Evolutionary conservation across 2,888 invertebrate species (phyloP).

Genomic region (Hetaerina titia): DNA sequence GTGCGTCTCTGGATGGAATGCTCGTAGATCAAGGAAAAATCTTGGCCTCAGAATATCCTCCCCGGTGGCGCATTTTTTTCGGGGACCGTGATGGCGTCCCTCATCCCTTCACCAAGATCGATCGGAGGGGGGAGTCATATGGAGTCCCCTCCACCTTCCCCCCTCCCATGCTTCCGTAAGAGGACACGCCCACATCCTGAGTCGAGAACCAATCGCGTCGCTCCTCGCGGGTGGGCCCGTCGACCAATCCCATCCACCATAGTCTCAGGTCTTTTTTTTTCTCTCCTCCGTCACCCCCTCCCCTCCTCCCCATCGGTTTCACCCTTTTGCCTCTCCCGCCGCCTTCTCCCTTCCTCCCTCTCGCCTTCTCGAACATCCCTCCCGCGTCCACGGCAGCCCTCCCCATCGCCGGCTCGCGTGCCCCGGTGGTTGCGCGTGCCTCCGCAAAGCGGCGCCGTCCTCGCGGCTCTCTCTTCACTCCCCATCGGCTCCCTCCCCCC

Average conservation of each 20-base stretch:
- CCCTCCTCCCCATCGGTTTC: not conserved
- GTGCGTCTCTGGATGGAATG: not conserved
- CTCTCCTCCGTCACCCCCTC: not conserved
- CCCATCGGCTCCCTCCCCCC: not conserved
- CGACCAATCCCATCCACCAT: conserved; percentile 9
- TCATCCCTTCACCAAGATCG: conserved; percentile 40
- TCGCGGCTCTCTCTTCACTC: not conserved
- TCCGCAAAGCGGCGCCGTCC: conserved; percentile 42
- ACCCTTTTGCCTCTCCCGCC: not conserved
- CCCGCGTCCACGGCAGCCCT: not conserved
- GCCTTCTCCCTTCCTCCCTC: not conserved
- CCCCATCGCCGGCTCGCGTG: conserved; percentile 25
- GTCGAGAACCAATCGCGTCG: not conserved
- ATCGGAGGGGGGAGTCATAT: not conserved
- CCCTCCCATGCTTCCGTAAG: not conserved
- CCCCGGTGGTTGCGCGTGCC: conserved; percentile 41
- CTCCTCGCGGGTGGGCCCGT: not conserved
- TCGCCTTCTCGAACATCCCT: not conserved
- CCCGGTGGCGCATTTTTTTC: conserved; percentile 6
- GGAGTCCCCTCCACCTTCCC: not conserved
- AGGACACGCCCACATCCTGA: conserved; percentile 32
- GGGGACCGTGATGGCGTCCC: conserved; percentile 28
- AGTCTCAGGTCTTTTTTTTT: not conserved
- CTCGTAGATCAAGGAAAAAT: not conserved
- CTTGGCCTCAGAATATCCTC: not conserved